phyloP scores from a whole-genome alignment of 2,113 vertebrate genomes.

The Clupea harengus region DNA sequence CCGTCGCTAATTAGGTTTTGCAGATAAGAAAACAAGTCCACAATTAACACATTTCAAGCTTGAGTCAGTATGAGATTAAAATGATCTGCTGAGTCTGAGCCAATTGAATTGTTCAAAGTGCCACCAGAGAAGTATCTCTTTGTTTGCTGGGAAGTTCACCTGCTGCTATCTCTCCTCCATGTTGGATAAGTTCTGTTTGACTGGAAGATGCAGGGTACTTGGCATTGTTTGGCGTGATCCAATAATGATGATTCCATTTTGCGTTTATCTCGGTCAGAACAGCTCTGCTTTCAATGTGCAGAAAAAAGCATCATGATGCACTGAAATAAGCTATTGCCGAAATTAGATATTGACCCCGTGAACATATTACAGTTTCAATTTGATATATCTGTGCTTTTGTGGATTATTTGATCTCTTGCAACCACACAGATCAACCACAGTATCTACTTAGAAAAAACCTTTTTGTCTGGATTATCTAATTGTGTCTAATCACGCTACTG shows the following conservation, averaged over 20 bases:
- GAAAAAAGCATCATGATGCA: not conserved
- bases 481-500: not conserved
- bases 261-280: not conserved
- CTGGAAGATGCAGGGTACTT: not conserved
- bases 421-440: not conserved
- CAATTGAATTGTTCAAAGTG: slow-evolving; percentile 57
- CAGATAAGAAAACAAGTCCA: slow-evolving; percentile 67
- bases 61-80: slow-evolving; percentile 47
- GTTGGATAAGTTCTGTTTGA: not conserved
- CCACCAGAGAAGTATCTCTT: slow-evolving; percentile 41
- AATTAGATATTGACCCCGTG: not conserved
- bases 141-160: not conserved
- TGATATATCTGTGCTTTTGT: no score
- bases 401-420: not conserved
- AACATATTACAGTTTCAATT: not conserved
- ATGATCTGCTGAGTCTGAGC: slow-evolving; percentile 67
- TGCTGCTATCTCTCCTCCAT: not conserved
- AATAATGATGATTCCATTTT: not conserved
- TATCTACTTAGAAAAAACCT: not conserved
- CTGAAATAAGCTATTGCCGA: not conserved
- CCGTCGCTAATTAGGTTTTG: slow-evolving; percentile 66
- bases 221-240: not conserved
- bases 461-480: not conserved
- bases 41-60: slow-evolving; percentile 61
- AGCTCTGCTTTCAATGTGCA: not conserved